Conservation (phyloP, 2,113 vertebrate genomes). For the Balaeniceps rex region DNA sequence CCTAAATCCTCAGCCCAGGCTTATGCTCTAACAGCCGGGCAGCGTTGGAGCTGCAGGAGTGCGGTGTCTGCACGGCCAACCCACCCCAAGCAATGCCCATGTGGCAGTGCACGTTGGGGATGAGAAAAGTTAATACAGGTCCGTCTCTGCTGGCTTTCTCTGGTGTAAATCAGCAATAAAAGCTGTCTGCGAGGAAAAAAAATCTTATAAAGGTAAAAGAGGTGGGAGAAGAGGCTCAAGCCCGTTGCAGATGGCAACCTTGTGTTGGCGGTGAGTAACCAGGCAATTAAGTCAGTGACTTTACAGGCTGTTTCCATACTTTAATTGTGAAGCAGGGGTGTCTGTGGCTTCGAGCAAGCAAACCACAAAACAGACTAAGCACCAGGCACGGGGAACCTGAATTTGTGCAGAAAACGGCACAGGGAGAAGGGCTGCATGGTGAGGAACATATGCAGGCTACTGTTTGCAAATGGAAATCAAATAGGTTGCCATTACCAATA, state of each 20-base stretch:
- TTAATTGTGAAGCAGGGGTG: neutral
- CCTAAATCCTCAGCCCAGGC: neutral
- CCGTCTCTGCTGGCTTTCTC: neutral
- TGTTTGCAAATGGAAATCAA: constrained; percentile 39
- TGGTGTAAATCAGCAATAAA: neutral
- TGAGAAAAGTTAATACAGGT: neutral
- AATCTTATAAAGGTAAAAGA: neutral
- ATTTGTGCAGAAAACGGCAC: neutral
- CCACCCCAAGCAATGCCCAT: neutral
- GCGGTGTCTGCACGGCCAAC: fast-evolving
- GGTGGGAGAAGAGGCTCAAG: neutral
- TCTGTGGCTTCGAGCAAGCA: neutral
- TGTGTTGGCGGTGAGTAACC: neutral
- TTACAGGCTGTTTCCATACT: constrained; percentile 17
- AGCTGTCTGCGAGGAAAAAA: neutral
- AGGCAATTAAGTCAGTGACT: neutral
- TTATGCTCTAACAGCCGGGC: fast-evolving
- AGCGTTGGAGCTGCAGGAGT: neutral
- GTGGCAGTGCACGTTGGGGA: neutral
- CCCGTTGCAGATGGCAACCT: neutral
- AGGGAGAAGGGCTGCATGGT: neutral
- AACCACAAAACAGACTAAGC: neutral
- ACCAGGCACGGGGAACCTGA: neutral
- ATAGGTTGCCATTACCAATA: constrained; percentile 45
- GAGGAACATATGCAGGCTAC: neutral